Percentiles rank a stretch among this genome's conserved stretches.
These are phyloP conservation scores for Eurytoma californica DNA, from an alignment of 2,888 invertebrate species.

Conservation along the genomic window DNA sequence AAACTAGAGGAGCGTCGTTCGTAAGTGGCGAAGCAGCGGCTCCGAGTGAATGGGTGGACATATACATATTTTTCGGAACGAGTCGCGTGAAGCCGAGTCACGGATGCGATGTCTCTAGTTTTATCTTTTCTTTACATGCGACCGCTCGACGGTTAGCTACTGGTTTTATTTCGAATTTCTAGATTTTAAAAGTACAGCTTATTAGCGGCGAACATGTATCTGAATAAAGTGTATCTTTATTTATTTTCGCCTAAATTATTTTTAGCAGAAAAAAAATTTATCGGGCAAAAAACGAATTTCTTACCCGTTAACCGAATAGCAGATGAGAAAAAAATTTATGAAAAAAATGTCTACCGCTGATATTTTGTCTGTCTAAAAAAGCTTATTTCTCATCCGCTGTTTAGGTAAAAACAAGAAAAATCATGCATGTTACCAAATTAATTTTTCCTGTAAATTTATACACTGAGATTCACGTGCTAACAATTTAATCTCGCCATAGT, in stretches of 20 bases:
- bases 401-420: no score
- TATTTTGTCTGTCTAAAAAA: no score
- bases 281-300: no score
- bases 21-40: neutral
- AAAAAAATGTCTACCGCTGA: no score
- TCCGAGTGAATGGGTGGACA: neutral
- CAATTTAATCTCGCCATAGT: constrained; percentile 11
- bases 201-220: neutral
- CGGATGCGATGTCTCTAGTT: neutral
- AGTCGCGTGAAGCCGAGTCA: neutral
- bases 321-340: no score
- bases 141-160: no score
- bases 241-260: no score
- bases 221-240: neutral
- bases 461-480: neutral
- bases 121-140: neutral
- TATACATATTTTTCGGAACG: neutral
- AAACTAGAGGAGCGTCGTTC: constrained; percentile 62
- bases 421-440: neutral
- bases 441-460: neutral
- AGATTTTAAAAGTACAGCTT: no score
- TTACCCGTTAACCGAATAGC: no score
- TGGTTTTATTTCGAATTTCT: constrained; percentile 1
- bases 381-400: no score
- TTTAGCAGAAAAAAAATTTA: no score